A percentile compares a stretch with the other conserved stretches of the same genome.
Conservation (phyloP, 2,797 vertebrate species). For the Neoniphon sammara region DNA sequence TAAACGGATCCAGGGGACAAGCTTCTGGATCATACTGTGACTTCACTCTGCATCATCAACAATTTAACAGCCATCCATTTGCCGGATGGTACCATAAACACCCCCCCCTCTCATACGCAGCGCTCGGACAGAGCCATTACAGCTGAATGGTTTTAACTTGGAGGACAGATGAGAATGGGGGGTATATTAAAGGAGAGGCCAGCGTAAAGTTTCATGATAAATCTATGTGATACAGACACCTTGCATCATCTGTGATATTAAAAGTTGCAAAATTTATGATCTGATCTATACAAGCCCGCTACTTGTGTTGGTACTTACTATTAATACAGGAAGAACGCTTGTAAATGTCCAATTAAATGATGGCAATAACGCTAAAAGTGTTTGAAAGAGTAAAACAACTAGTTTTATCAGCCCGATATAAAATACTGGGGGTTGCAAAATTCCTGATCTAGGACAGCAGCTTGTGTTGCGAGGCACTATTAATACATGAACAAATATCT, state of each 20-base stretch:
- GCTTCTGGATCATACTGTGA: constrained; percentile 43
- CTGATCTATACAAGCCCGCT: not conserved
- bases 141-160: constrained; percentile 19
- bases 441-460: too few species aligned
- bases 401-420: too few species aligned
- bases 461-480: too few species aligned
- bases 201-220: not conserved
- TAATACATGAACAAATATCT: too few species aligned
- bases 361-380: not conserved
- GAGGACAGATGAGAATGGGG: constrained; percentile 6
- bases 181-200: constrained; percentile 1
- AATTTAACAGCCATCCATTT: constrained; percentile 65
- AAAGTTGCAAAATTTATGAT: not conserved
- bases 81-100: constrained; percentile 43
- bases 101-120: not conserved
- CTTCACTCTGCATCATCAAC: constrained; percentile 61
- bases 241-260: not conserved
- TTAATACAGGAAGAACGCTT: not conserved
- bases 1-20: constrained; percentile 52
- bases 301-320: not conserved
- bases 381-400: not conserved
- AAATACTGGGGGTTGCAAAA: too few species aligned
- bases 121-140: constrained; percentile 20
- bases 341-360: not conserved
- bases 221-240: constrained; percentile 3